Base-by-base conservation (phyloP, 2,797 vertebrate species). In the Lutjanus argentimaculatus region DNA sequence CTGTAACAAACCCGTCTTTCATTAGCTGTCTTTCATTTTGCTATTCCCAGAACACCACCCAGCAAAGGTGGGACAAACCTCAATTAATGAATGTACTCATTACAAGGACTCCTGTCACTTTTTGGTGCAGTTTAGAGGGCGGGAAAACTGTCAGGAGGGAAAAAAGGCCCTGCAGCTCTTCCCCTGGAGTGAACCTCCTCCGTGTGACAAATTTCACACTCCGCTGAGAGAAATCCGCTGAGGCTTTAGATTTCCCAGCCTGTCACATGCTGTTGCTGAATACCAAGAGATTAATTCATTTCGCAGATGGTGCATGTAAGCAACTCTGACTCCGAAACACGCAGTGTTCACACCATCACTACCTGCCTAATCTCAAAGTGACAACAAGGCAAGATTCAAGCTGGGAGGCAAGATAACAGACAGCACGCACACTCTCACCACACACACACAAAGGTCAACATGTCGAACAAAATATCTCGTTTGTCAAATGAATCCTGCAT, bases 191-290 rank as follows among this genome's bases (percentile, higher is more conserved):
- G 81, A 90, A 89, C 79, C 84, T 87, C 86, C 85, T 85, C 75
- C 43, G 21, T 87, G 86, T 92, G 93, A 94, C 91, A 92, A 89
- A 94, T 95, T 90, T 92, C 92, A 89, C 92, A 92, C 90, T 90
- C 89, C 67, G 83, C 84, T 84, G 90, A 79, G 89, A 91, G 70
- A 83, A 92, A 91, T 89, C 86, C 52, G 71, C 90, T 84, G 89
- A 90, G 88, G 88, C 89, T 91, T 87, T 87, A 86, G 73, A 81
- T 90, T 91, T 82, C 86, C 80, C 84, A 75, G 88, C 84, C 82
- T 88, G 89, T 91, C 90, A 75, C 86, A 87, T 72, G 72, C 88
- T 74, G 85, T 88, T 80, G 86, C 89, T 17, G 85, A 89, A 89
- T 77, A 79, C 89, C 68, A 21, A 75, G 68, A 86, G 86, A 93